Percentiles rank a stretch among this genome's conserved stretches.
Conservation (phyloP, 2,888 invertebrate genomes). For the Drosophila cognata region DNA sequence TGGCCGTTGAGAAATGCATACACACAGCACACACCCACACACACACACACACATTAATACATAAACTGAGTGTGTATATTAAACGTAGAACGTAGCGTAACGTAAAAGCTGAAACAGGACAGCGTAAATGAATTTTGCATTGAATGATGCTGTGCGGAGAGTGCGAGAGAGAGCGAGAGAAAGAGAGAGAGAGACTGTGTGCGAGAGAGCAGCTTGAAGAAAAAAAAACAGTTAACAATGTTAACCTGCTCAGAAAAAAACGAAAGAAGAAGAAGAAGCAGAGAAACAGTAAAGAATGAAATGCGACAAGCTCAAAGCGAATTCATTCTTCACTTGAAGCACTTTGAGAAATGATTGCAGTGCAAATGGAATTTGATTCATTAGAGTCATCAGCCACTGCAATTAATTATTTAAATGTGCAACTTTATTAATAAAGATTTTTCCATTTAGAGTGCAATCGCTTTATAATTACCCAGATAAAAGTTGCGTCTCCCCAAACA, state of each 20-base stretch:
- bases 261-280: too few species aligned
- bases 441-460: background rate
- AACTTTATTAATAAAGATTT: background rate
- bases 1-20: slow-evolving; percentile 30
- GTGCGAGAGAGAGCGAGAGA: slow-evolving; percentile 14
- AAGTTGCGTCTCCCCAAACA: background rate
- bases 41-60: slow-evolving; percentile 12
- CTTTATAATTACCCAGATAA: background rate
- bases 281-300: background rate
- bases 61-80: slow-evolving; percentile 50
- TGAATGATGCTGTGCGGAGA: slow-evolving; percentile 66
- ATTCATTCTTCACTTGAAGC: background rate
- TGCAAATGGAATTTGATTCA: background rate
- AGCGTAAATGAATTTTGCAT: slow-evolving; percentile 79
- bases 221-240: slow-evolving; percentile 3
- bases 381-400: background rate
- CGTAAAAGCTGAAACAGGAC: slow-evolving; percentile 76
- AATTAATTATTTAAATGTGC: background rate
- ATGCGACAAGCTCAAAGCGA: background rate
- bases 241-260: background rate
- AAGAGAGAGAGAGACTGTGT: slow-evolving; percentile 2
- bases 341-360: background rate
- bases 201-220: background rate
- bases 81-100: slow-evolving; percentile 78
- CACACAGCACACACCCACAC: slow-evolving; percentile 14